Evolutionary conservation across 2,888 invertebrate genomes (phyloP), one percentile per base, ranked within the genome.

Genomic region (Cantharis flavilabris): DNA sequence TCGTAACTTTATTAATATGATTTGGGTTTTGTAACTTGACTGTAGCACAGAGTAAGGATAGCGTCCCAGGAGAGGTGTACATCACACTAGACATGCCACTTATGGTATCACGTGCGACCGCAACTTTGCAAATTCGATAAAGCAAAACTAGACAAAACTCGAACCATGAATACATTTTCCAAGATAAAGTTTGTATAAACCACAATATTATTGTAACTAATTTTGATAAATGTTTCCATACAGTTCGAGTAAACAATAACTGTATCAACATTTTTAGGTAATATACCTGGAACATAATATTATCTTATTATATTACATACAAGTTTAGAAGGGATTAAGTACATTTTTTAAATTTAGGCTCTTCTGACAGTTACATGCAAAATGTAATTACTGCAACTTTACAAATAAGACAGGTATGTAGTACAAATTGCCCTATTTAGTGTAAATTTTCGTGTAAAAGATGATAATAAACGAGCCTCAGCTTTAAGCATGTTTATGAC

Each of bases 1-100:
- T 75, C 75, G 64, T 75, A 79, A 80, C 80, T 80, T 80, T 78
- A 77, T 79, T 79, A 80, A 80, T 80, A 77, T 79, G 78, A 80
- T 80, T 76, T 80, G 77, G 78, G 78, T 79, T 64, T 72, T 71
- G 64, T 65, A 72, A 75, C 69, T 72, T 73, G 30, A 62, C 70
- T 33, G 63, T 71, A 72, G 73, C 64, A 70, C 33, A 69, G 65
- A 73, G 73, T 73, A 78, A 78, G 72, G 76, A 73, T 78, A 65
- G 64, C 23, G 28, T 78, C 78, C 73, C 78, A 63, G 70, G 76
- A 70, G 78, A 73, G 73, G 76, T 78, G 76, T 76, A 73, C 71
- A 78, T 78, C 78, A 78, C 78, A 78, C 76, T 71, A 78, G 73
- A 76, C 73, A 78, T 70, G 76, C 76, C 78, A 76, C 76, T 76